Percentiles rank a stretch among this genome's conserved stretches.
phyloP scores from a whole-genome alignment of 2,797 vertebrate species.

The Parotocinclus haroldoi region DNA sequence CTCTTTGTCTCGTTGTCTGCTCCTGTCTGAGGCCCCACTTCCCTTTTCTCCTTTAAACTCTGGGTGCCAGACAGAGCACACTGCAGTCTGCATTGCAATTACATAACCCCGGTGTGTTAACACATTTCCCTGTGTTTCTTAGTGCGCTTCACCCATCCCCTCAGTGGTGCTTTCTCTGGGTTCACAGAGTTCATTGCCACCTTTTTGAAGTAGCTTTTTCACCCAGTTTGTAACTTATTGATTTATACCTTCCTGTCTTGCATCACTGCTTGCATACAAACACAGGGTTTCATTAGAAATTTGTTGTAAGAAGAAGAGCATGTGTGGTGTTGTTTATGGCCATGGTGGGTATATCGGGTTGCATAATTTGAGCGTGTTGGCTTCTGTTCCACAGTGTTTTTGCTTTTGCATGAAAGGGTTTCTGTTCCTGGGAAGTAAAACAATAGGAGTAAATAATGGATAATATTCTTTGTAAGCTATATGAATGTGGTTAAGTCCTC shows the following conservation, averaged over 20 bases:
- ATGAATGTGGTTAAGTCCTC: too few relatives aligned
- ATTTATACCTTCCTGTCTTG: constrained; percentile 13
- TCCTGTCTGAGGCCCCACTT: constrained; percentile 4
- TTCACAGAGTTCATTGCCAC: constrained; percentile 59
- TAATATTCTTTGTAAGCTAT: too few relatives aligned
- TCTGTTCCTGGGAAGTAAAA: too few relatives aligned
- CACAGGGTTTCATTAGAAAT: too few relatives aligned
- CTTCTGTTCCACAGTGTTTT: too few relatives aligned
- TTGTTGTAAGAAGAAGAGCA: too few relatives aligned
- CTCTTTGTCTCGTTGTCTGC: constrained; percentile 52
- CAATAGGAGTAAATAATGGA: too few relatives aligned
- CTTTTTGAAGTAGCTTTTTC: constrained; percentile 53
- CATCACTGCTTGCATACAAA: not conserved
- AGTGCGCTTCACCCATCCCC: constrained; percentile 1
- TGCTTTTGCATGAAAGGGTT: too few relatives aligned
- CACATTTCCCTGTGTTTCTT: constrained; percentile 28
- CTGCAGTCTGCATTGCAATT: constrained; percentile 68
- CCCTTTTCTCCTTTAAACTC: constrained; percentile 41
- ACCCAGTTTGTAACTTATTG: constrained; percentile 23
- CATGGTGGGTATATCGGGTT: too few relatives aligned
- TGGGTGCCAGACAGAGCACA: constrained; percentile 56
- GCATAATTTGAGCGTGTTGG: too few relatives aligned
- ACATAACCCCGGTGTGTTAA: constrained; percentile 61
- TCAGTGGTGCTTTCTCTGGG: constrained; percentile 53
- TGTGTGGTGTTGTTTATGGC: too few relatives aligned